phyloP scores from a whole-genome alignment of 1,140 invertebrate species.

The Calephelis nemesis region DNA sequence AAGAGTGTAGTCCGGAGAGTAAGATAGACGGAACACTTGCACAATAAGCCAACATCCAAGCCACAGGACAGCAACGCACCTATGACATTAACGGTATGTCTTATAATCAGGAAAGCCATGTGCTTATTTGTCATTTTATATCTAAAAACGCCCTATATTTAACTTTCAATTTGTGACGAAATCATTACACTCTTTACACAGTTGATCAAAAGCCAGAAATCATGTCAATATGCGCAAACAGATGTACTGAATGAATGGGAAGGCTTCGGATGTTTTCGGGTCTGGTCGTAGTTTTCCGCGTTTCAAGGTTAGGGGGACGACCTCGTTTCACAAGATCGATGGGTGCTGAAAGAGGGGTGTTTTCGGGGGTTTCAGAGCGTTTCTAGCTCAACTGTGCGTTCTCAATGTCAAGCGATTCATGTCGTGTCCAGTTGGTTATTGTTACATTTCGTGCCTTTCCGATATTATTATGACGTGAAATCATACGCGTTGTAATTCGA shows the following conservation, averaged over 20 bases:
- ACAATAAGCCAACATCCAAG: too few species aligned
- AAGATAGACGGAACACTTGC: too few species aligned
- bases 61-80: too few species aligned
- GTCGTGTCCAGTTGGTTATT: conserved; percentile 42
- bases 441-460: conserved; percentile 50
- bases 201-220: neutral
- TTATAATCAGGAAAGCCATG: too few species aligned
- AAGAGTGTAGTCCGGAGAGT: too few species aligned
- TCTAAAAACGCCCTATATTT: too few species aligned
- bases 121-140: too few species aligned
- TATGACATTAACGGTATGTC: too few species aligned
- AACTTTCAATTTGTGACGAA: neutral
- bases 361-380: conserved; percentile 18
- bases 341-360: conserved; percentile 58
- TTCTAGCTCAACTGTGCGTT: conserved; percentile 40
- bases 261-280: conserved; percentile 48
- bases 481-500: neutral
- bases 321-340: conserved; percentile 70
- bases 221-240: conserved; percentile 22
- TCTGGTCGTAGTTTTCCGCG: conserved; percentile 38
- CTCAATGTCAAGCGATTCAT: conserved; percentile 73
- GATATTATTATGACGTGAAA: conserved; percentile 21
- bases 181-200: conserved; percentile 15
- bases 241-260: conserved; percentile 52
- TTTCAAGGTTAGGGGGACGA: conserved; percentile 51